Base-by-base conservation (phyloP, 2,113 vertebrate genomes). In the Donacobius atricapilla region DNA sequence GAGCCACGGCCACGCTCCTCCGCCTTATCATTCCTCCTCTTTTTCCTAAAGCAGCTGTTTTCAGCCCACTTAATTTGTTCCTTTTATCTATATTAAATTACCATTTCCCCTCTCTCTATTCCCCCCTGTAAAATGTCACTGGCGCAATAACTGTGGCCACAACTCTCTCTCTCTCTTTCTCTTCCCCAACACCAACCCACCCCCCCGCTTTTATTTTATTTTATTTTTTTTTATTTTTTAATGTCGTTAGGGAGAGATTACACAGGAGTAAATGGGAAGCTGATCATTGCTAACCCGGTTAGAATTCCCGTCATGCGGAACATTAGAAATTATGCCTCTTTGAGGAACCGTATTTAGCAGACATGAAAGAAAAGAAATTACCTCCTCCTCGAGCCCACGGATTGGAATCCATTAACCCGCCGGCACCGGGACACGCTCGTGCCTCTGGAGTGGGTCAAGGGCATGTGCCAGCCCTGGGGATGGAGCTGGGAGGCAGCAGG, bases 251-350 rank as follows among this genome's bases (percentile, higher is more conserved):
- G 86, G 96, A 82, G 93, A 96, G 95, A 97, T 97, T 97, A 97
- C 97, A 95, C 95, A 69, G 96, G 81, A 97, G 91, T 90, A 96
- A 96, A 93, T 94, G 95, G 96, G 96, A 81, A 96, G 94, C 95
- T 90, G 96, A 97, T 97, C 96, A 88, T 92, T 95, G 94, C 97
- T 97, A 97, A 98, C 95, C 94, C 97, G 94, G 98, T 98, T 98
- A 98, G 96, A 89, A 96, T 97, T 96, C 97, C 89, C 82, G 72
- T 98, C 97, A 98, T 97, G 98, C 95, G 95, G 97, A 98, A 98
- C 97, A 95, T 96, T 95, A 96, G 96, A 97, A 98, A 98, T 98
- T 98, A 98, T 93, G 87, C 96, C 97, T 98, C 96, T 97, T 98
- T 96, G 97, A 97, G 97, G 97, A 97, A 81, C 97, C 94, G 89